A percentile compares a stretch with the other conserved stretches of the same genome.
phyloP scores from a whole-genome alignment of 2,113 vertebrate genomes.

The Microcebus tavaratra region DNA sequence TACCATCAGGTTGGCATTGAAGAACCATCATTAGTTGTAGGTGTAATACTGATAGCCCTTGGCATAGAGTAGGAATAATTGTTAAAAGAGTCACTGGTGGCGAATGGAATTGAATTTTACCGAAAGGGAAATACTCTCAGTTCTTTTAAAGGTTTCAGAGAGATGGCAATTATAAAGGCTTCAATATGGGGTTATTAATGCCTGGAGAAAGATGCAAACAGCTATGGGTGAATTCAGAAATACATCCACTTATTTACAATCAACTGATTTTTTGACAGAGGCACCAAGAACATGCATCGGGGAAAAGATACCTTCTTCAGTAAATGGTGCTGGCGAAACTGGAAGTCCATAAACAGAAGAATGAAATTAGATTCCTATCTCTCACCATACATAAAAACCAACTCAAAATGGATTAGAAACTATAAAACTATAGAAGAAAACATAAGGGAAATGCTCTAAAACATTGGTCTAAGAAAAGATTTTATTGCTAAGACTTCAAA shows the following conservation, averaged over 20 bases:
- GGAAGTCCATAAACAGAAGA: background rate
- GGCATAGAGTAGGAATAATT: background rate
- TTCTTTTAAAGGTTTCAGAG: background rate
- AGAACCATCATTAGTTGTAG: background rate
- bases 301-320: background rate
- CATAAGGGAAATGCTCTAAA: background rate
- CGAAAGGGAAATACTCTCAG: background rate
- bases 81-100: background rate
- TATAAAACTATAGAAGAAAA: background rate
- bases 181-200: background rate
- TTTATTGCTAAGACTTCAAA: background rate
- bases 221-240: background rate
- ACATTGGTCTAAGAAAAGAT: background rate
- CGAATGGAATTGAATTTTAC: background rate
- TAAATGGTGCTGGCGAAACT: background rate
- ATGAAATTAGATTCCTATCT: background rate
- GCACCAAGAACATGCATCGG: background rate
- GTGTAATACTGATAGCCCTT: background rate
- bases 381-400: background rate
- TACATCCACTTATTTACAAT: background rate
- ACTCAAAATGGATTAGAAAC: background rate
- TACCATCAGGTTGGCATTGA: background rate
- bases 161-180: background rate
- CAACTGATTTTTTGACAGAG: background rate
- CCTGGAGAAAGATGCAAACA: background rate